Evolutionary conservation across 2,888 invertebrate species (phyloP).

Genomic region (Sicus ferrugineus): DNA sequence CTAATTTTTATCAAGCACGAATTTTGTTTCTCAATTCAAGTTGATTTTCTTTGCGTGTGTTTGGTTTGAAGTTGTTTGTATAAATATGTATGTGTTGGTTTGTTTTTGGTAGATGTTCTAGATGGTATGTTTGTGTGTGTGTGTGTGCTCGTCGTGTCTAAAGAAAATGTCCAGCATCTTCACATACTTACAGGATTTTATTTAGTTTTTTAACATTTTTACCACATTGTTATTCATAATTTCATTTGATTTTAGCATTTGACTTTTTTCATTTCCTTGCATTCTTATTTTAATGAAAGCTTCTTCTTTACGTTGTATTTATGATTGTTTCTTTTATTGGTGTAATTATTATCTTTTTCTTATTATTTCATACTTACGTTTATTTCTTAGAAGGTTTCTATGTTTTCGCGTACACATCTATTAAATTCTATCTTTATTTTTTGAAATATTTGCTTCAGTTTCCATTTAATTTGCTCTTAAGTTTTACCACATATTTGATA

Average conservation of each 20-base stretch:
- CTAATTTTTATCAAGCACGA: background rate
- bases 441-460: conserved; percentile 46
- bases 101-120: conserved; percentile 39
- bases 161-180: conserved; percentile 64
- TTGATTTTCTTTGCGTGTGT: conserved; percentile 20
- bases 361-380: background rate
- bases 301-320: background rate
- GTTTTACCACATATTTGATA: conserved; percentile 33
- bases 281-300: background rate
- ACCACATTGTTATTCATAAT: background rate
- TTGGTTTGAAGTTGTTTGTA: conserved; percentile 21
- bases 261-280: background rate
- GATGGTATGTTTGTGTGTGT: conserved; percentile 40
- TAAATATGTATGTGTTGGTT: conserved; percentile 31
- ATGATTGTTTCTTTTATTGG: background rate
- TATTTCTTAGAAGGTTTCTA: no score
- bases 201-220: conserved; percentile 23
- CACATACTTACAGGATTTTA: conserved; percentile 36
- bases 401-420: background rate
- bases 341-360: background rate
- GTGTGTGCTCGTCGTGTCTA: conserved; percentile 36
- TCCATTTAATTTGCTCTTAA: conserved; percentile 36
- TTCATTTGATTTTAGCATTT: background rate
- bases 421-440: conserved; percentile 27
- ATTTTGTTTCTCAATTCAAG: background rate